phyloP scores from a whole-genome alignment of 2,797 vertebrate genomes.

The Pteronotus mesoamericanus region DNA sequence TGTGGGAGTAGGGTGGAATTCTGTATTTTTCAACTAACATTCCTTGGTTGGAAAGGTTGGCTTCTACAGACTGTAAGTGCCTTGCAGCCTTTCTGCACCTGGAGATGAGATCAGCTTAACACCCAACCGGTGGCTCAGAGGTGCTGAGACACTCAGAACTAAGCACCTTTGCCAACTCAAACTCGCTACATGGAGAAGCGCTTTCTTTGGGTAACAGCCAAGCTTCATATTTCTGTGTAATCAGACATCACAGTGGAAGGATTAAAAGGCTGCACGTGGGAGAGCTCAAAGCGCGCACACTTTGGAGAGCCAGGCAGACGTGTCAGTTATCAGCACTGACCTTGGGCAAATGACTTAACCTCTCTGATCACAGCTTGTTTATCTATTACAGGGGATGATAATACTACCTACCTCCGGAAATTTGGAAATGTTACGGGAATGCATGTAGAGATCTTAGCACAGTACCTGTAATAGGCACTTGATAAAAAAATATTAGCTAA shows the following conservation, averaged over 20 bases:
- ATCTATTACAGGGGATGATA: neutral
- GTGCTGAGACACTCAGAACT: neutral
- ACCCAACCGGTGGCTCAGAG: neutral
- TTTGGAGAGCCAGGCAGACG: neutral
- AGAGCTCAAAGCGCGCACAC: neutral
- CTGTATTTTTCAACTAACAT: neutral
- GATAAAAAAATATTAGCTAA: neutral
- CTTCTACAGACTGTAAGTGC: neutral
- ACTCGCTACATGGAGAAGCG: neutral
- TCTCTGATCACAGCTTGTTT: neutral
- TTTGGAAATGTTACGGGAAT: neutral
- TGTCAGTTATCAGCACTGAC: neutral
- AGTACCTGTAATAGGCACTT: neutral
- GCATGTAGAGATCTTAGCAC: neutral
- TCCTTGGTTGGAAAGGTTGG: neutral
- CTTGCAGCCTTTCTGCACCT: neutral
- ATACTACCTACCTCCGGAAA: neutral
- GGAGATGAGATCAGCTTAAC: neutral
- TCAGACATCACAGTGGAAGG: neutral
- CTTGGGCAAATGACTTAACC: neutral
- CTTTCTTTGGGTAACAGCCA: neutral
- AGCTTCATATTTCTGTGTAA: neutral
- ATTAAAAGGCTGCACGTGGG: neutral
- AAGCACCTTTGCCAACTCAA: neutral
- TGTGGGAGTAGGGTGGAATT: neutral